Conservation (phyloP, 1,140 invertebrate genomes). For the Nasonia longicornis region DNA sequence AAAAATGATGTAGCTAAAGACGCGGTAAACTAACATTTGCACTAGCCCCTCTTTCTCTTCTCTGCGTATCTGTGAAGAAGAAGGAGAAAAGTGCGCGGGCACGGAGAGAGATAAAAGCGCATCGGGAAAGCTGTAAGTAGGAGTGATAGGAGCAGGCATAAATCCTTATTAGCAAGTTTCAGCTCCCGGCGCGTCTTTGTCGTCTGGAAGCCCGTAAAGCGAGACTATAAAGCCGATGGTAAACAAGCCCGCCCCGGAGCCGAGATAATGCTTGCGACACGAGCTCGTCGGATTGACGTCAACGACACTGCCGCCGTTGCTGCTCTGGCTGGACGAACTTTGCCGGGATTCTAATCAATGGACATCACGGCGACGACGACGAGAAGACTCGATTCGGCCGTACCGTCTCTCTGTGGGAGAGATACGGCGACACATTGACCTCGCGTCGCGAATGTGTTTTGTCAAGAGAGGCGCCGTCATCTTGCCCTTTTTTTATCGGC, state of each 20-base stretch:
- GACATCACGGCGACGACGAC: background rate
- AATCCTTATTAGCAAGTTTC: constrained; percentile 41
- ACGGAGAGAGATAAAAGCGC: background rate
- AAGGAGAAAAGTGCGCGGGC: background rate
- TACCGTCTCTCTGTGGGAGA: background rate
- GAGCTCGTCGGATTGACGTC: constrained; percentile 1
- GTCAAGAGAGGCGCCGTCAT: background rate
- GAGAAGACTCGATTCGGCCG: background rate
- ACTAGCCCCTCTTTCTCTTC: background rate
- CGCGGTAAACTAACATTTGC: constrained; percentile 6
- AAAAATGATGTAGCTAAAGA: constrained; percentile 20
- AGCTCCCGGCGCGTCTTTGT: background rate
- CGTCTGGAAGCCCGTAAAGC: constrained; percentile 3
- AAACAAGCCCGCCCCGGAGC: constrained; percentile 2
- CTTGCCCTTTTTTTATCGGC: background rate
- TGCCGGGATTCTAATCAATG: constrained; percentile 19
- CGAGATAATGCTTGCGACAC: background rate
- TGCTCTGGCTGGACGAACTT: background rate
- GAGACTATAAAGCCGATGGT: constrained; percentile 13
- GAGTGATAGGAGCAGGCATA: background rate
- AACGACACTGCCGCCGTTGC: background rate
- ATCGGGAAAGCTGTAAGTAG: background rate
- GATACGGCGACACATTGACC: background rate
- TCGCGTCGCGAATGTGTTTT: background rate
- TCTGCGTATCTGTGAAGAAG: background rate